These are phyloP conservation scores for Pseudanteris insignis DNA, from an alignment of 2,888 invertebrate genomes.

Conservation along the genomic window DNA sequence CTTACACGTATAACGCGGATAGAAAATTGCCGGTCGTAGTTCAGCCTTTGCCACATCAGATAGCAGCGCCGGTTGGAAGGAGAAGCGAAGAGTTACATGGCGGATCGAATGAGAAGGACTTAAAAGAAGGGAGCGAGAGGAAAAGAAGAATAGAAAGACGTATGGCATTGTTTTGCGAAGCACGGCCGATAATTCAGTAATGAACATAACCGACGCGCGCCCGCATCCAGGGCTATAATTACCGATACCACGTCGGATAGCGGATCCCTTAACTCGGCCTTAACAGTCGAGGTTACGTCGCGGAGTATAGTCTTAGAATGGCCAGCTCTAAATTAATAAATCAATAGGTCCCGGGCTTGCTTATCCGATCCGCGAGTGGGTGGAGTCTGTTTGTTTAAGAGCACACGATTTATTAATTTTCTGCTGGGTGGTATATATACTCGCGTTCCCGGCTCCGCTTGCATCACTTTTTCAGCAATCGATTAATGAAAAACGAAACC, in stretches of 20 bases:
- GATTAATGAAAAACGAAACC: constrained; percentile 36
- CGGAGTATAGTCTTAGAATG: constrained; percentile 59
- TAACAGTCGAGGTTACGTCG: constrained; percentile 50
- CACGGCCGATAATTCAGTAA: constrained; percentile 66
- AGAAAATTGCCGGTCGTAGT: constrained; percentile 55
- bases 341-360: constrained; percentile 57
- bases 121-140: constrained; percentile 25
- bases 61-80: constrained; percentile 48
- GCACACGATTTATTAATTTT: constrained; percentile 65
- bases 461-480: constrained; percentile 24
- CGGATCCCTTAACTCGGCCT: constrained; percentile 62
- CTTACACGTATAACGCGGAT: constrained; percentile 38
- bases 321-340: constrained; percentile 67
- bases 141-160: constrained; percentile 45
- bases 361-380: constrained; percentile 65
- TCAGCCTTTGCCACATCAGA: constrained; percentile 61
- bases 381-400: constrained; percentile 66
- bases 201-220: constrained; percentile 65
- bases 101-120: constrained; percentile 31
- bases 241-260: constrained; percentile 65
- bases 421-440: constrained; percentile 61
- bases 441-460: constrained; percentile 41
- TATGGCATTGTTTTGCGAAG: constrained; percentile 61
- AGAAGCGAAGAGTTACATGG: constrained; percentile 40
- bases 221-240: constrained; percentile 64